Percentiles rank a stretch among this genome's conserved stretches.
These are phyloP conservation scores for Bungarus multicinctus DNA, from an alignment of 2,113 vertebrate species.

Conservation along the genomic window DNA sequence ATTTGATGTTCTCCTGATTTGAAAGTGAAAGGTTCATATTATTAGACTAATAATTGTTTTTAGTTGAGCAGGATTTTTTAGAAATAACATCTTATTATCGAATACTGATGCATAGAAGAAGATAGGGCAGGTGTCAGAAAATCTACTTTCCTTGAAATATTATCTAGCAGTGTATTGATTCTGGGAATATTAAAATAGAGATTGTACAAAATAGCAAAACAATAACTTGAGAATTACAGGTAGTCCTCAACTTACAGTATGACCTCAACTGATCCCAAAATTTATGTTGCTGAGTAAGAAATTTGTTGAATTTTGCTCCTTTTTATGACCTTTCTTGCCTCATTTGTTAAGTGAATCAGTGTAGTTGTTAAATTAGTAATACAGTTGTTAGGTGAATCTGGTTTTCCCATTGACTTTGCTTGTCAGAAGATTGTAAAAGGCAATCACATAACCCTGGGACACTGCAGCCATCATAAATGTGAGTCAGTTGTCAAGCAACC, in stretches of 20 bases:
- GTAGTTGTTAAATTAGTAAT: not conserved
- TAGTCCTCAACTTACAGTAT: not conserved
- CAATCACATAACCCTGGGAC: too few species aligned
- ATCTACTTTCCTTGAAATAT: not conserved
- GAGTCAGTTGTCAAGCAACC: not conserved
- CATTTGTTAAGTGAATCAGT: not conserved
- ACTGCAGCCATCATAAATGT: too few species aligned
- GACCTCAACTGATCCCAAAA: not conserved
- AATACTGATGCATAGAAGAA: not conserved
- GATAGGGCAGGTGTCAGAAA: not conserved
- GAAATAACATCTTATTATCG: not conserved
- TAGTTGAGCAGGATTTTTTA: not conserved
- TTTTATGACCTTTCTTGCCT: not conserved
- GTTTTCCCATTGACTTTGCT: not conserved
- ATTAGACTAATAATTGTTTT: slow-evolving; percentile 32
- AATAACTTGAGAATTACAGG: not conserved
- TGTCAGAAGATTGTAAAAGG: not conserved
- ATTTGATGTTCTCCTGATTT: not conserved
- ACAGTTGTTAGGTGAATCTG: not conserved
- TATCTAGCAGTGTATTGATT: not conserved
- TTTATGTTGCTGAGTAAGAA: not conserved
- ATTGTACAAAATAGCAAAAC: not conserved
- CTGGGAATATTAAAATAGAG: not conserved
- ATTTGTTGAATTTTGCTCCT: not conserved
- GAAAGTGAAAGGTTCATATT: not conserved